Evolutionary conservation across 2,888 invertebrate species (phyloP), one percentile per base, ranked within the genome.

Genomic region (Timema podura): DNA sequence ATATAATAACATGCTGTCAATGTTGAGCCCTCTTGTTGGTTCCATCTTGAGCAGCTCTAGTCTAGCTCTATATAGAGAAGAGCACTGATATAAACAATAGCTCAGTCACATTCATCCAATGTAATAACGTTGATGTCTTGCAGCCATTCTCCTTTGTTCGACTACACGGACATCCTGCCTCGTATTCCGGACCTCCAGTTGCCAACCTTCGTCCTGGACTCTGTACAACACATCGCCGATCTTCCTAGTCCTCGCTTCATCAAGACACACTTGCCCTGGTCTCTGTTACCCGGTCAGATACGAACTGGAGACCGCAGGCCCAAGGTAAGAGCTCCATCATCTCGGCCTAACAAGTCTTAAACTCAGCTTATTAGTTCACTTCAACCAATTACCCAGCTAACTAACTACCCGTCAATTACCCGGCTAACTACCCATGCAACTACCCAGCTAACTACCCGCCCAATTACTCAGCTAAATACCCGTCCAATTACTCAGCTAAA

Each of bases 261-360:
- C 65, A 89, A 89, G 78, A 86, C 88, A 0, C 89, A 89, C 76
- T 79, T 89, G 54, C 89, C 89, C 0, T 82, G 85, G 68, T 82
- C 85, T 0, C 78, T 89, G 44, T 78, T 89, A n/a, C 89, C 89
- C 0, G 68, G 64, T 30, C 72, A 74, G 61, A 71, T 75, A n/a
- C 65, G 67, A 30, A 66, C 73, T 45, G 71, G 70, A 80, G 74
- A 68, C 84, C 82, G 74, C n/a, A 68, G 73, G 45, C 73, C 76
- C 51, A 76, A 75, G 75, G 75, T 74, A 64, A 68, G 64, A 16
- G 15, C 44, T n/a, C 16, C 30, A 44, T 30, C 30, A 30, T 30
- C 30, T 30, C 3, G 30, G 30, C 30, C 30, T 30, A 30, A 30
- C 30, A 30, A 30, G 3, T 30, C 30, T 30, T 30, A 30, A 30